These are phyloP conservation scores for Chlamydotis undulata DNA, from an alignment of 2,113 vertebrate species.

Conservation along the genomic window DNA sequence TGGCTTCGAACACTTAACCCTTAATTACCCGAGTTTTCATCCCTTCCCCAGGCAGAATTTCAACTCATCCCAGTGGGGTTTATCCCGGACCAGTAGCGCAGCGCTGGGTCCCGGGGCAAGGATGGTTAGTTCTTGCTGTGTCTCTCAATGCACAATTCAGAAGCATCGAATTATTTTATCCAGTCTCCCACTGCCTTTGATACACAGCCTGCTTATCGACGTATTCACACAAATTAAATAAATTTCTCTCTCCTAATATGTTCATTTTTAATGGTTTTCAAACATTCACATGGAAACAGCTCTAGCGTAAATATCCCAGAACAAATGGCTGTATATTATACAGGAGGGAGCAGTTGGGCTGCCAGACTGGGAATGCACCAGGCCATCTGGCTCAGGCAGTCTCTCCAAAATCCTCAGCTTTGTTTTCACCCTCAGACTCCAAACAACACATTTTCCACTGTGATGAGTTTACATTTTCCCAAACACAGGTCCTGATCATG, in stretches of 20 bases:
- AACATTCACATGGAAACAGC: constrained; percentile 86
- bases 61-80: neutral
- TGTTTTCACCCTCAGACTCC: constrained; percentile 89
- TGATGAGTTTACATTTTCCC: constrained; percentile 88
- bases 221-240: constrained; percentile 78
- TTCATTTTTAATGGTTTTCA: constrained; percentile 87
- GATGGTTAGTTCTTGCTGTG: constrained; percentile 9
- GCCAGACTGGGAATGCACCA: constrained; percentile 86
- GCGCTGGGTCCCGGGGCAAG: neutral
- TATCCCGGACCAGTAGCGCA: neutral
- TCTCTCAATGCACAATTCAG: constrained; percentile 61
- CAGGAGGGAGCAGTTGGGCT: constrained; percentile 88
- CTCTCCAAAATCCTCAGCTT: constrained; percentile 89
- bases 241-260: constrained; percentile 82
- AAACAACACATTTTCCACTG: constrained; percentile 90
- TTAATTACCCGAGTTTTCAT: constrained; percentile 5
- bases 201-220: constrained; percentile 62
- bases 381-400: constrained; percentile 87
- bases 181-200: constrained; percentile 46
- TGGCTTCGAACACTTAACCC: constrained; percentile 41
- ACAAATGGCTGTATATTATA: constrained; percentile 88
- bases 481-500: constrained; percentile 86
- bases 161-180: constrained; percentile 64
- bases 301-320: constrained; percentile 87
- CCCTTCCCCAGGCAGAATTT: neutral